phyloP scores from a whole-genome alignment of 2,113 vertebrate genomes.

The Muntiacus muntjak region DNA sequence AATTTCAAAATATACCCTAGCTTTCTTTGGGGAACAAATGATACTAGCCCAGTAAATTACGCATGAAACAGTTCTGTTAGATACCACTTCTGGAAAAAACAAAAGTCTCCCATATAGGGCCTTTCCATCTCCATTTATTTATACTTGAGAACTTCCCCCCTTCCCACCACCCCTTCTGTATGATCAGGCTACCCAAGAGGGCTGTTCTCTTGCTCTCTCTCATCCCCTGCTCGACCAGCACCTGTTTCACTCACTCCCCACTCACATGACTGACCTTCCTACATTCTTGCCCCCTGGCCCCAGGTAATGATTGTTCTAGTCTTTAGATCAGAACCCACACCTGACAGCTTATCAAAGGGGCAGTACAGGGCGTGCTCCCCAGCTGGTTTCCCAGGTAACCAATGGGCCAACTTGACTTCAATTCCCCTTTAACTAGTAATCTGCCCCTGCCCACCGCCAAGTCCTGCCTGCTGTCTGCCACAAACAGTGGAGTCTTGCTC shows the following conservation, averaged over 20 bases:
- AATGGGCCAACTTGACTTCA: neutral
- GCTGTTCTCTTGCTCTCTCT: neutral
- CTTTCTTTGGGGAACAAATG: constrained; percentile 12
- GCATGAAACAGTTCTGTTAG: neutral
- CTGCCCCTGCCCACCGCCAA: neutral
- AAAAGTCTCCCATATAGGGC: neutral
- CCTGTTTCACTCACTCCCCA: neutral
- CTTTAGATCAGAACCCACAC: neutral
- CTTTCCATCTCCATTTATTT: neutral
- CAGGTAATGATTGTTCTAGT: neutral
- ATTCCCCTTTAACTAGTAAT: neutral
- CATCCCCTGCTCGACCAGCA: neutral
- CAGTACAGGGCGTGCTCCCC: accelerated
- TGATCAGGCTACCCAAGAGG: neutral
- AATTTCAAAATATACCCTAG: constrained; percentile 22
- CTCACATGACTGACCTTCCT: neutral
- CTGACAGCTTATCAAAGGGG: neutral
- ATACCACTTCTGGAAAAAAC: neutral
- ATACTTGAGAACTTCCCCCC: neutral
- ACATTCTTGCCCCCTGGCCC: neutral
- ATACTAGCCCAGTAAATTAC: neutral
- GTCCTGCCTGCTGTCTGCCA: neutral
- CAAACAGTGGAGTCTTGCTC: neutral
- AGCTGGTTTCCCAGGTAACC: neutral
- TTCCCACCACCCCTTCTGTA: neutral